Evolutionary conservation across 92 coral and sea anemone genomes (phyloP), one percentile per base, ranked within the genome.

Genomic region (Galaxea fascicularis): DNA sequence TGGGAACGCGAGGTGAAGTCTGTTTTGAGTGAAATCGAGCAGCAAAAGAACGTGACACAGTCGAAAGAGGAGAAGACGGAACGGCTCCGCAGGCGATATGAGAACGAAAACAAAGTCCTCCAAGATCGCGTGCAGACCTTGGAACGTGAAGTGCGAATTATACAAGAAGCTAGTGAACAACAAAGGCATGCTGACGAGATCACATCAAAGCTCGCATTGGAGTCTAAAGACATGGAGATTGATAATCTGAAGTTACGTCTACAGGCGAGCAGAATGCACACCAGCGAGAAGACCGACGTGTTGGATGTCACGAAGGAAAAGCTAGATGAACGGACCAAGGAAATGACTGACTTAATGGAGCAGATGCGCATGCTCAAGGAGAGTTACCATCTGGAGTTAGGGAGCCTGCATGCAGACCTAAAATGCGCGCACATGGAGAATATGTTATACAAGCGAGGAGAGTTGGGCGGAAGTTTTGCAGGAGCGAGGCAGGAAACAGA

Each of bases 111-210:
- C 39, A 91, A 89, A 10, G 87, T 94, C 71, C 46, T 94, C 72
- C 92, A 87, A 35, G 95, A 94, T 25, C 87, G 93, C 49, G 95
- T 94, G 18, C 84, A 91, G 13, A 86, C 90, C 12, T 72, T 94
- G 80, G 98, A 92, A 47, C 90, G 90, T 8, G 98, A 94, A 69
- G 62, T 94, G 72, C 85, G 89, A 18, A 82, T 92, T 13, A 85
- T 90, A 2, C 95, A 92, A 54, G 98, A 92, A 28, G 93, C 95
- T 24, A 73, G 68, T 21, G 98, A 94, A 29, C 98, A 94, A 77
- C 98, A 94, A 57, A 87, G 98, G 5, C 98, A 92, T 51, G 98
- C 98, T 11, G 98, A 94, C 24, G 98, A 92, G 24, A 94, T 94
- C 8, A 89, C 98, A 0, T 68, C 75, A 80, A 94, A 78, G 51